Base-by-base conservation (phyloP, 1,140 invertebrate genomes). In the Drosophila ohnishii region DNA sequence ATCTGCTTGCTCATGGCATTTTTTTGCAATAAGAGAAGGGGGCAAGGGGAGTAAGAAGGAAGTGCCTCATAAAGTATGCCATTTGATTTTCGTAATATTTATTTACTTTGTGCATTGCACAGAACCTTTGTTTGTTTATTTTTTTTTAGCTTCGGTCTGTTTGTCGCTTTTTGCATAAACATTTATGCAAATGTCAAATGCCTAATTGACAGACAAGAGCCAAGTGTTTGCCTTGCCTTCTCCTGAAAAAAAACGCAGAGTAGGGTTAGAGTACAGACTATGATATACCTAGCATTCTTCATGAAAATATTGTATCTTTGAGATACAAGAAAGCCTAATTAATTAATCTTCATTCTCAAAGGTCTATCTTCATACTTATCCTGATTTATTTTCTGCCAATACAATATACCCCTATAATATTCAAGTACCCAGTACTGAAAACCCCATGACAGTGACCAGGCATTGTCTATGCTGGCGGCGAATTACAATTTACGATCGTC, bases 131-230 rank as follows among this genome's bases (percentile, higher is more conserved):
- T 74, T 56, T 75, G 45, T 58, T 73, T 60, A 57, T 56, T 50
- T 69, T 62, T 19, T 45, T 40, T 16, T 16, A 11, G 59, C 14
- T 40, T 37, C 39, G 65, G 37, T 62, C 39, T 47, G 30, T 57
- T 62, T 75, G 35, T 45, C 51, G 35, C 44, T 62, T 71, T 77
- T 71, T 77, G 64, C 64, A 77, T 77, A 70, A 77, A 77, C 75
- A 77, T 77, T 77, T 77, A 78, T 78, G 75, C 75, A 77, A 78
- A 78, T 78, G 75, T 78, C 55, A 50, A 77, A 77, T 56, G 75
- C 58, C 73, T 77, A 77, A 77, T 77, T 77, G 75, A 77, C 75
- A 70, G 67, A 78, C 75, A 77, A 78, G 58, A 61, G 57, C 65
- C 65, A 59, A 76, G 75, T 77, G 64, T 67, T 57, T 60, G 74